Conservation (phyloP, 2,888 invertebrate genomes). For the Spatulosminthurus flaviceps region DNA sequence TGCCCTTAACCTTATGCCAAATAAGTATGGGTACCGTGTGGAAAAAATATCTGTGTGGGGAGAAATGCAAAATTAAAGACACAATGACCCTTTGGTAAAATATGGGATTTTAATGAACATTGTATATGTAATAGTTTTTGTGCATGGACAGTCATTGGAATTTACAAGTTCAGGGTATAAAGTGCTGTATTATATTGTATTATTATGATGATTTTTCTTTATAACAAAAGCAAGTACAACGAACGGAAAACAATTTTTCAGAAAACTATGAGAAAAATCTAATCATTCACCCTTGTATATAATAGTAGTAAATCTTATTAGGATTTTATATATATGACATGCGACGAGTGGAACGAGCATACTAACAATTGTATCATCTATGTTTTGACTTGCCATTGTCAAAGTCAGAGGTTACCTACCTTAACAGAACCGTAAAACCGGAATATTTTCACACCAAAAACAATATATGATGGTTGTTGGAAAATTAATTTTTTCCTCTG, state of each 20-base stretch:
- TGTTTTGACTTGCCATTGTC: background rate
- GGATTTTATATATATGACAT: background rate
- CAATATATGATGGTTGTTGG: background rate
- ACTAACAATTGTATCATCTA: background rate
- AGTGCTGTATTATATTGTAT: background rate
- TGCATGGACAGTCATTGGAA: background rate
- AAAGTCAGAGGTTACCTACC: conserved; percentile 38
- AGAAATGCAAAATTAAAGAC: background rate
- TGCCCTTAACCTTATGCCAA: background rate
- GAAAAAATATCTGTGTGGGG: too few species aligned
- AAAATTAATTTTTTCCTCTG: background rate
- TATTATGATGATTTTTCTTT: too few species aligned
- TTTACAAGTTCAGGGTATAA: background rate
- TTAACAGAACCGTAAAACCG: conserved; percentile 26
- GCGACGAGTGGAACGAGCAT: background rate
- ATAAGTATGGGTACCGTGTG: too few species aligned
- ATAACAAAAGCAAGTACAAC: too few species aligned
- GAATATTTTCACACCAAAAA: conserved; percentile 20
- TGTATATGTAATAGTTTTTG: too few species aligned
- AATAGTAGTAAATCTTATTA: background rate
- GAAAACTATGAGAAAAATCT: background rate
- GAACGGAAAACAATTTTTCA: conserved; percentile 11
- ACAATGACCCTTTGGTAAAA: background rate
- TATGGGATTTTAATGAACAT: too few species aligned
- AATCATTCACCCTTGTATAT: background rate